Evolutionary conservation across 1,140 invertebrate genomes (phyloP), one percentile per base, ranked within the genome.

Genomic region (Cephus cinctus): DNA sequence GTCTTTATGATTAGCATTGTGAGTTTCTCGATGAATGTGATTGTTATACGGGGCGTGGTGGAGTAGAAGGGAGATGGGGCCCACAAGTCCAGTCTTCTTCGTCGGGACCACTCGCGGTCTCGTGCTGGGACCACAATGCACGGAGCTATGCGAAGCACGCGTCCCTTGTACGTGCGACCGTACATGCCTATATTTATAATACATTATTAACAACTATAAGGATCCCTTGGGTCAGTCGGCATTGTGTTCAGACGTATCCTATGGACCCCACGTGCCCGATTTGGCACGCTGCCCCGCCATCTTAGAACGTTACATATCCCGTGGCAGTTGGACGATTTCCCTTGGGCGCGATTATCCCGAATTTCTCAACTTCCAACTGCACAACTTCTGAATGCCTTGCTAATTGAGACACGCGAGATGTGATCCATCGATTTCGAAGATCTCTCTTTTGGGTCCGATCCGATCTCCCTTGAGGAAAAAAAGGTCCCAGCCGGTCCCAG

Each of bases 1-100:
- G 70, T 76, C 71, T 76, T 74, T 74, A 73, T 71, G 73, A 76
- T 75, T 75, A 75, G 70, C 69, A 76, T 75, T 74, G 71, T 72
- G 67, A 65, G 63, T 58, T 46, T 38, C 65, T 61, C 70, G 69
- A 74, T 75, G 72, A 76, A 76, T 75, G 70, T 75, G 71, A 76
- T 74, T 74, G 70, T 76, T 74, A 70, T 72, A 62, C 67, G 31
- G 22, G 23, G 22, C 22, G 20, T 42, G 27, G 31, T 15, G 23
- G 31, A 41, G 27, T 14, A 41, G 27, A 22, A 41, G 19, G 27
- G n/a, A 66, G 62, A 59, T 61, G 59, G 55, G 56, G 51, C 57
- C 56, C 62, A 48, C 55, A 49, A 57, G 64, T 62, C 52, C 55
- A 49, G 56, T 52, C 50, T 55, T 66, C 51, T 65, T 58, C 56